Base-by-base conservation (phyloP, 2,888 invertebrate species). In the Biston betularia region DNA sequence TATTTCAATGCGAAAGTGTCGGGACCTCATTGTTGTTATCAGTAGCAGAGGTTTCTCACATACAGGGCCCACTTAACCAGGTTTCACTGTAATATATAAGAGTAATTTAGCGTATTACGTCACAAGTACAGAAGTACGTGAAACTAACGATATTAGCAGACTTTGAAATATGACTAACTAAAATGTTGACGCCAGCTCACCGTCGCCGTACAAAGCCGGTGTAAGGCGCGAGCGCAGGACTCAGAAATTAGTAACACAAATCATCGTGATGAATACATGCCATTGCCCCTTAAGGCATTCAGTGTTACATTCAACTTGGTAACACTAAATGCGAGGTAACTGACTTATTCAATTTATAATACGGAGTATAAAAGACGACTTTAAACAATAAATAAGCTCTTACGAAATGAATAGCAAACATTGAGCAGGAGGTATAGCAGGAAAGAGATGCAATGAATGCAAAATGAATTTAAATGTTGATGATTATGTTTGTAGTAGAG, bases 211-310 rank as follows among this genome's bases (percentile, higher is more conserved):
- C 54, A 63, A 62, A 58, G 62, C 24, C 57, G 53, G 62, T 57
- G 24, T 2, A 56, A 15, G 55, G 63, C 58, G 48, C 45, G 57
- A 44, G 50, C 57, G 24, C 46, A 63, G 59, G 40, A 44, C 68
- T 60, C 61, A 68, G 49, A 63, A 60, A 64, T 68, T 64, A 68
- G 64, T 58, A 68, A 68, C 53, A 68, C 64, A 61, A 64, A 68
- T 64, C 64, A 58, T 57, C 55, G 54, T 67, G 67, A 67, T 67
- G 58, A 67, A 67, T 67, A 63, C 62, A 14, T 63, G 67, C 63
- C 67, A 67, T 63, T 66, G 62, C 53, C 66, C 67, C 24, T 58
- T 62, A 49, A 48, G 11, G 53, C 24, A 53, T 62, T 66, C 52
- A 15, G 57, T 34, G 34, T 55, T 53, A 65, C 55, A 49, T 61